Conservation (phyloP, 2,888 invertebrate genomes). For the Xanthia togata region DNA sequence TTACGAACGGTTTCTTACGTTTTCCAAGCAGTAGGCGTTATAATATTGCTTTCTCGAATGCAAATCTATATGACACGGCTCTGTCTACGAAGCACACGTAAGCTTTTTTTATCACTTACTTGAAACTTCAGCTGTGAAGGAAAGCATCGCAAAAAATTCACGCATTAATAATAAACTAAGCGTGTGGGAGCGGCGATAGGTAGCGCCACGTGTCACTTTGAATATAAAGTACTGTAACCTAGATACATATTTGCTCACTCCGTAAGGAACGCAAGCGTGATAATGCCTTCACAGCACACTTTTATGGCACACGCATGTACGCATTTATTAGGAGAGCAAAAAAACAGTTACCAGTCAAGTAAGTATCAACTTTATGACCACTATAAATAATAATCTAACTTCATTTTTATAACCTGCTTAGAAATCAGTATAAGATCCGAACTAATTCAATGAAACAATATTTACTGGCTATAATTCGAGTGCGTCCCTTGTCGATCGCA, state of each 20-base stretch:
- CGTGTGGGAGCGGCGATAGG: slow-evolving; percentile 59
- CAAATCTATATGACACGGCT: slow-evolving; percentile 13
- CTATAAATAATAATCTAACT: slow-evolving; percentile 23
- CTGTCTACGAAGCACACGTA: slow-evolving; percentile 21
- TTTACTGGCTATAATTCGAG: slow-evolving; percentile 74
- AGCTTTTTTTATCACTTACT: slow-evolving; percentile 49
- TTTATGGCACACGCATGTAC: slow-evolving; percentile 51
- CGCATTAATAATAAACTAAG: slow-evolving; percentile 66
- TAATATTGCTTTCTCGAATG: background rate
- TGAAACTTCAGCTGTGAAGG: slow-evolving; percentile 45
- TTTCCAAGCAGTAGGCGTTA: background rate
- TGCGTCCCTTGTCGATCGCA: slow-evolving; percentile 69
- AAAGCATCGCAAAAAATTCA: slow-evolving; percentile 60
- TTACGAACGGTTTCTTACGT: background rate
- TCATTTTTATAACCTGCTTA: slow-evolving; percentile 38
- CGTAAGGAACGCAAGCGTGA: slow-evolving; percentile 61
- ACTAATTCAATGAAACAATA: slow-evolving; percentile 70
- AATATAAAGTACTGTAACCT: slow-evolving; percentile 63
- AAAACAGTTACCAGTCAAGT: slow-evolving; percentile 9
- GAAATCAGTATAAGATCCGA: slow-evolving; percentile 50
- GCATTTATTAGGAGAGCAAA: slow-evolving; percentile 40
- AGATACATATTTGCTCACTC: slow-evolving; percentile 63
- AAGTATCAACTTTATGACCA: slow-evolving; percentile 32
- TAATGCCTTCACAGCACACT: slow-evolving; percentile 55
- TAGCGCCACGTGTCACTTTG: slow-evolving; percentile 63